Percentiles rank a stretch among this genome's conserved stretches.
phyloP scores from a whole-genome alignment of 2,797 vertebrate genomes.

The Tenualosa thibaudeaui region DNA sequence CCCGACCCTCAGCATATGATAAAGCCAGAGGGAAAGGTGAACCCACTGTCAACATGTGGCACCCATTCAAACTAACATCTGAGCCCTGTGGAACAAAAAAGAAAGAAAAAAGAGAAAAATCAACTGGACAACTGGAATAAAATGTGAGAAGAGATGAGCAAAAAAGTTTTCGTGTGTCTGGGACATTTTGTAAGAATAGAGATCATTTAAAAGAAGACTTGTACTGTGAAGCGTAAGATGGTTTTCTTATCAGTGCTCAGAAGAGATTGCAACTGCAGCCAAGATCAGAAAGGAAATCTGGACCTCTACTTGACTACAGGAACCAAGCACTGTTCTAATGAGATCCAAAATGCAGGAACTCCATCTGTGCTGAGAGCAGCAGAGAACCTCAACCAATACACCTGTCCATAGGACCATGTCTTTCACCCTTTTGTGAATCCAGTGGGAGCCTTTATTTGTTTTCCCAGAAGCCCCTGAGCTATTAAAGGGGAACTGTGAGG shows the following conservation, averaged over 20 bases:
- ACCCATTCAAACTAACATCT: neutral
- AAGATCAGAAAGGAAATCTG: neutral
- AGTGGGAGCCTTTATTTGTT: neutral
- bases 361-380: neutral
- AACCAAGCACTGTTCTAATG: neutral
- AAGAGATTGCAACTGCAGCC: neutral
- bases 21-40: conserved; percentile 1
- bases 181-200: neutral
- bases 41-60: neutral
- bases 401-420: neutral
- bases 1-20: conserved; percentile 11
- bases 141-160: neutral
- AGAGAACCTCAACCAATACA: neutral
- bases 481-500: neutral
- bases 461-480: neutral
- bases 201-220: neutral
- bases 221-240: neutral
- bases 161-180: neutral
- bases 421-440: neutral
- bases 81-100: neutral
- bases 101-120: neutral
- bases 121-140: neutral
- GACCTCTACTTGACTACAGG: neutral
- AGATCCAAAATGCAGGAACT: neutral
- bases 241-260: neutral